phyloP scores from a whole-genome alignment of 2,888 invertebrate species.

The Nymphalis polychloros region DNA sequence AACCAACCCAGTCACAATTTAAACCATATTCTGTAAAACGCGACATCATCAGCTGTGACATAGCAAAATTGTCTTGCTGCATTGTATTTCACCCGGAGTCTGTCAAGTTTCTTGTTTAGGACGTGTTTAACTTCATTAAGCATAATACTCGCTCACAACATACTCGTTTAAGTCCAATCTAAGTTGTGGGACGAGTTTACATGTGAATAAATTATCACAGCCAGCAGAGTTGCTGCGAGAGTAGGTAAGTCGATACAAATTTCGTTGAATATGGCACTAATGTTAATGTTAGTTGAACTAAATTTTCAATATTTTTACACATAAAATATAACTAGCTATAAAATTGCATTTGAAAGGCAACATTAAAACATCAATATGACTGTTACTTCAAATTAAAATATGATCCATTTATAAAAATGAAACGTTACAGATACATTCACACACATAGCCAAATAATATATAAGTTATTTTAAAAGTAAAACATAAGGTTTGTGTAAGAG shows the following conservation, averaged over 20 bases:
- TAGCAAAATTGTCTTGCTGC: slow-evolving; percentile 34
- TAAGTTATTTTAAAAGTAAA: background rate
- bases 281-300: slow-evolving; percentile 5
- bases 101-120: slow-evolving; percentile 54
- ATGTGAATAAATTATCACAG: slow-evolving; percentile 80
- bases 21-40: slow-evolving; percentile 17
- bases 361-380: no score
- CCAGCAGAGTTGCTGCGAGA: slow-evolving; percentile 58
- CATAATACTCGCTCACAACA: slow-evolving; percentile 75
- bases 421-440: background rate
- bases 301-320: background rate
- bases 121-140: slow-evolving; percentile 80
- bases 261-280: slow-evolving; percentile 39
- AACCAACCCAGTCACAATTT: background rate
- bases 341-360: no score
- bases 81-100: slow-evolving; percentile 34
- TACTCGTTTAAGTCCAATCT: slow-evolving; percentile 82
- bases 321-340: background rate
- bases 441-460: background rate
- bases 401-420: no score
- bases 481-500: slow-evolving; percentile 9
- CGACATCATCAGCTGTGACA: slow-evolving; percentile 20
- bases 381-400: no score
- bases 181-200: slow-evolving; percentile 77
- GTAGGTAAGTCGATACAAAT: slow-evolving; percentile 43